Base-by-base conservation (phyloP, 2,888 invertebrate species). In the Ypsolopha sequella region DNA sequence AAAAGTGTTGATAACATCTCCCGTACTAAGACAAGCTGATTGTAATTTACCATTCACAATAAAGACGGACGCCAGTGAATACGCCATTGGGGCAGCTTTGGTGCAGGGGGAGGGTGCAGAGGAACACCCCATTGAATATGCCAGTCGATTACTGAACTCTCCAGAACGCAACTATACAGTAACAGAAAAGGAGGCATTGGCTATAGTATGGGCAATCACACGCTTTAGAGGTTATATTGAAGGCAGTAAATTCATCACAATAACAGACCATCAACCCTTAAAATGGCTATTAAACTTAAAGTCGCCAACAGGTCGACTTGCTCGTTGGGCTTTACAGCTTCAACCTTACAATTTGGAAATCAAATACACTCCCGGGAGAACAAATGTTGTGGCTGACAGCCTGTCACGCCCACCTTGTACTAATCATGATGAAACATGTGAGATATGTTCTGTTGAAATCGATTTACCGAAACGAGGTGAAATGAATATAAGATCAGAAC, bases 261-360 rank as follows among this genome's bases (percentile, higher is more conserved):
- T 54, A 80, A 1, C 75, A 0, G 77, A 78, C 57, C 78, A 77
- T 55, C 66, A 67, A 54, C 72, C 78, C 0, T 58, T 86, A 7
- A 60, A 61, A 49, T 78, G 75, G 70, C 53, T 84, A 3, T 58
- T 73, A 57, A 57, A 58, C 0, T 34, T 78, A 3, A 74, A 74
- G 54, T 62, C 75, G 8, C 68, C 72, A 0, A 61, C 67, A 6
- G 75, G 75, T 33, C 53, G 80, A 41, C 55, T 86, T 1, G 72
- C 73, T 0, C 52, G 78, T 24, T 84, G 80, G 81, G 68, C 69
- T 0, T 50, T 82, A 6, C 46, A 54, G 4, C 52, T 84, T 1
- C 70, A 76, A 54, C 56, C 61, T 7, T 76, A 64, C 54, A 60
- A 73, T 36, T 56, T 76, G 10, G 57, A 61, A 1, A 64, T 78